phyloP scores from a whole-genome alignment of 1,140 invertebrate genomes.

The Drosophila parabipectinata region DNA sequence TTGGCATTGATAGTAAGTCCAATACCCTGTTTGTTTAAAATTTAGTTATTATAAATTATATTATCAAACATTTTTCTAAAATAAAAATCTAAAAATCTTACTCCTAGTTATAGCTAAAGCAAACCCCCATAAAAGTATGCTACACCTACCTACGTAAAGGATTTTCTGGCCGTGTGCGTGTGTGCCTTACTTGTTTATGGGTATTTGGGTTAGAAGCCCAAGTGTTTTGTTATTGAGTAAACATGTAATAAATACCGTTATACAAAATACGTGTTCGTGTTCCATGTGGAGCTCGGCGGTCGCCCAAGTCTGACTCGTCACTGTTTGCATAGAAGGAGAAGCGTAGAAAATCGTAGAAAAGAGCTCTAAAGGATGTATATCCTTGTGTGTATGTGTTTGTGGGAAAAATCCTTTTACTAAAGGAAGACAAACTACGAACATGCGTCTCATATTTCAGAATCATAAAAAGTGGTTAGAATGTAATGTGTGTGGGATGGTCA shows the following conservation, averaged over 20 bases:
- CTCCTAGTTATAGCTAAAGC: conserved; percentile 13
- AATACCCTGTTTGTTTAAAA: neutral
- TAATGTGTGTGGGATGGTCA: conserved; percentile 21
- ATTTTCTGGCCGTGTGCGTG: conserved; percentile 1
- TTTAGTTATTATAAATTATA: neutral
- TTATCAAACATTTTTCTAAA: neutral
- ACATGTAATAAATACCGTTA: conserved; percentile 76
- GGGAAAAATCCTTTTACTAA: conserved; percentile 69
- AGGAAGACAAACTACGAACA: conserved; percentile 69
- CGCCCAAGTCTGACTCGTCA: conserved; percentile 35
- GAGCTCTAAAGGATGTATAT: conserved; percentile 2
- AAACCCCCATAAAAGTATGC: neutral
- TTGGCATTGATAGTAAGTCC: conserved; percentile 5
- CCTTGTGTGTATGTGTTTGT: conserved; percentile 16
- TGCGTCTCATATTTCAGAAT: conserved; percentile 67
- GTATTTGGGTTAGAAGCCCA: conserved; percentile 77
- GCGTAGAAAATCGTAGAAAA: conserved; percentile 28
- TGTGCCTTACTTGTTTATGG: conserved; percentile 70
- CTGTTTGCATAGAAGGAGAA: conserved; percentile 53
- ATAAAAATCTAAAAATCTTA: conserved; percentile 4
- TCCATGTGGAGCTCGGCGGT: conserved; percentile 22
- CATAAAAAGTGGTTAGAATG: conserved; percentile 51
- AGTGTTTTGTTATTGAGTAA: conserved; percentile 77
- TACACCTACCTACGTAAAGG: neutral
- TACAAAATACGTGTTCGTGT: conserved; percentile 70